Evolutionary conservation across 1,140 invertebrate species (phyloP).

Genomic region (Anastrepha obliqua): DNA sequence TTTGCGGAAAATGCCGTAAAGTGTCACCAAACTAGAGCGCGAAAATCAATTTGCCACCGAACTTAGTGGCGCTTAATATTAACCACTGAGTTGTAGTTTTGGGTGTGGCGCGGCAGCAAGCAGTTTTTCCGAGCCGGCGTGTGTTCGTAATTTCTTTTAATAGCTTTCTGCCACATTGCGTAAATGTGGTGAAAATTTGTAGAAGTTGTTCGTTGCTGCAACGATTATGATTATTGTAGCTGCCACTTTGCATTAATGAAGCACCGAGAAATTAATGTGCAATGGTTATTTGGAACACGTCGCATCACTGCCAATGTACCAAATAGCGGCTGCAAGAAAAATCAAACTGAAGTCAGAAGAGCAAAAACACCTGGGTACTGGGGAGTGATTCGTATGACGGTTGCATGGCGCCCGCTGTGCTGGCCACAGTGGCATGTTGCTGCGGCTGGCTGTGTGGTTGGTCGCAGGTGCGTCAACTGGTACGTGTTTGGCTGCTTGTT

Average conservation of each 20-base stretch:
- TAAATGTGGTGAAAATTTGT: constrained; percentile 1
- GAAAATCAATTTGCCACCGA: constrained; percentile 11
- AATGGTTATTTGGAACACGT: constrained; percentile 23
- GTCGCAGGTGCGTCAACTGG: constrained; percentile 19
- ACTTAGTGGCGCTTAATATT: neutral
- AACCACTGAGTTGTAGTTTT: neutral
- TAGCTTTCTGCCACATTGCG: neutral
- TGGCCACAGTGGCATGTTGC: neutral
- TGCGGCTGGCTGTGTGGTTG: neutral
- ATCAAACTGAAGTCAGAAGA: neutral
- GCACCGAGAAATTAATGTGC: neutral
- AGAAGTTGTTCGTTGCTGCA: neutral
- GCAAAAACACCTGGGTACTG: neutral
- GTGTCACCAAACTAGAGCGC: constrained; percentile 7
- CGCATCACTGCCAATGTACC: neutral
- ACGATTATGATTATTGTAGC: neutral
- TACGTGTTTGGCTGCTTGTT: constrained; percentile 40
- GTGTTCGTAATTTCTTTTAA: neutral
- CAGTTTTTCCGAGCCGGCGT: neutral
- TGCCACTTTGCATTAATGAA: constrained; percentile 48
- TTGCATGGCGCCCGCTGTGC: neutral
- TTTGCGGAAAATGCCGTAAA: neutral
- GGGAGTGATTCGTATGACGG: neutral
- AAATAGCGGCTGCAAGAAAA: neutral
- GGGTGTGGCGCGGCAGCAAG: neutral